Base-by-base conservation (phyloP, 30 jellyfish, hydroid and myxozoan genomes). In the Mastigias papua region DNA sequence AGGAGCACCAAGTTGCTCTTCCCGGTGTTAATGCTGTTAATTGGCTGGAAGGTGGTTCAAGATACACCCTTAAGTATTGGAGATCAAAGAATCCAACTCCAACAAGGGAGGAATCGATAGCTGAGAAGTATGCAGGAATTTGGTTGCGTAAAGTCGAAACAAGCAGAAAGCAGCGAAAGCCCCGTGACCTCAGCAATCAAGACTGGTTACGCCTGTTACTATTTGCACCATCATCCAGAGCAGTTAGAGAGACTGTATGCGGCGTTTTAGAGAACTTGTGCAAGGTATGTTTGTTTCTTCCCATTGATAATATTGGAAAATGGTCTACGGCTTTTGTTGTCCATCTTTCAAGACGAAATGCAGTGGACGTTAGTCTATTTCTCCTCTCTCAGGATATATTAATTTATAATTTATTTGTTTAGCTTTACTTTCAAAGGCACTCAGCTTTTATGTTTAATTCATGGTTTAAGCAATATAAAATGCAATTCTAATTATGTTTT, bases 191-290 rank as follows among this genome's bases (percentile, higher is more conserved):
- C 22, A 74, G 78, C 11, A 82, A 89, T 28, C 91, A 84, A 51
- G 69, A 87, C 26, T 94, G 98, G 98, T 80, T 94, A 31, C 87
- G 92, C n/a, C 62, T 79, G 76, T 86, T 94, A 42, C 65, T 94
- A 73, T 94, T 94, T 69, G 78, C 97, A 1, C 97, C 97, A 0
- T 77, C 96, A 17, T 94, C 98, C 5, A 78, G 96, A 49, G 97
- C 95, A 20, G 78, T 86, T n/a, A 85, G 98, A 72, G 89, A 86
- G 54, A 76, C 95, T 42, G 94, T 94, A 23, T 94, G 98, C 85
- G 89, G 90, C 21, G 68, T 94, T 4, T 34, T 94, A 28, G 97
- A 94, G 48, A 71, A 69, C 32, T 80, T 94, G 4, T 83, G 98
- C 84, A 62, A 88, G 92, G 98, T 94, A 73, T 48, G 26, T 23